phyloP scores from a whole-genome alignment of 2,888 invertebrate genomes.

The Trachelus iudaicus region DNA sequence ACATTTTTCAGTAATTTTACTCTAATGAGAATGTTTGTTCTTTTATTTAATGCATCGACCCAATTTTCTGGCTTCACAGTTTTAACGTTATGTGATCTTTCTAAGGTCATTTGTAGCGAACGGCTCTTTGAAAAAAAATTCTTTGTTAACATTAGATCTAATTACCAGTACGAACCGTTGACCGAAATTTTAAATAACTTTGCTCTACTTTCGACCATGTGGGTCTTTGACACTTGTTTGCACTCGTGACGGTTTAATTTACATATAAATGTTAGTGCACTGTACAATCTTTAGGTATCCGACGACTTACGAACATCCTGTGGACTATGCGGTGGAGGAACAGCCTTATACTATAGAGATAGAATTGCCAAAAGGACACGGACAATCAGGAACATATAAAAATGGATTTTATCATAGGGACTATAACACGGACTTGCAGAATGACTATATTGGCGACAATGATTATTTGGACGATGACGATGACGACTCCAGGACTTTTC shows the following conservation, averaged over 20 bases:
- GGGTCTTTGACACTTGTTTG: background rate
- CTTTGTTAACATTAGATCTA: background rate
- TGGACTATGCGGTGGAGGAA: constrained; percentile 22
- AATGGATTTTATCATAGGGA: constrained; percentile 25
- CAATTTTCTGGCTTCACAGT: background rate
- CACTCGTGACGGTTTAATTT: background rate
- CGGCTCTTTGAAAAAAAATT: background rate
- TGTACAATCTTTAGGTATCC: constrained; percentile 9
- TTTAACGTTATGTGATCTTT: background rate
- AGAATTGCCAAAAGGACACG: constrained; percentile 41
- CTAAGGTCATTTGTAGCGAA: background rate
- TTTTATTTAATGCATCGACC: background rate
- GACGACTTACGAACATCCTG: constrained; percentile 10
- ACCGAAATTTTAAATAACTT: background rate
- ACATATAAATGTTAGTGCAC: background rate
- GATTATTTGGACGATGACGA: constrained; percentile 37
- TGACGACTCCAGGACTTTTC: constrained; percentile 30
- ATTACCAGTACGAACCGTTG: background rate
- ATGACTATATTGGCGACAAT: constrained; percentile 23
- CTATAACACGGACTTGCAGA: constrained; percentile 23
- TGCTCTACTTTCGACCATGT: background rate
- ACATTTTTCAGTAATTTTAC: background rate
- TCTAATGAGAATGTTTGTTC: background rate
- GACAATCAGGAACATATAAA: constrained; percentile 14
- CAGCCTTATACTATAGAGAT: constrained; percentile 50